Percentiles rank a stretch among this genome's conserved stretches.
Conservation (phyloP, 2,797 vertebrate species). For the Scyliorhinus canicula region DNA sequence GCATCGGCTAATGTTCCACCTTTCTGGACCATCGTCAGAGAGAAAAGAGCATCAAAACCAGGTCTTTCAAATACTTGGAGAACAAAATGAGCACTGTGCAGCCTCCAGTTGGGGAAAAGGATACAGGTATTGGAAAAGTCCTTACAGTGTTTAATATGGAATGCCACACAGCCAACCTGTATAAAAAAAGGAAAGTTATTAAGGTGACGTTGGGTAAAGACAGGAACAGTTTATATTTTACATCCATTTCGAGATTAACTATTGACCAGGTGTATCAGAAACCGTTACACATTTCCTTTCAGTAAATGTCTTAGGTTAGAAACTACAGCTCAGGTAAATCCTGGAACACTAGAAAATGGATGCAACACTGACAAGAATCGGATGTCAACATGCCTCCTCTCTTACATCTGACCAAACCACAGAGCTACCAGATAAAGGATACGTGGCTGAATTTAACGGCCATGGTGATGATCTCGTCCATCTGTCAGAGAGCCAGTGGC, state of each 20-base stretch:
- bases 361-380: background rate
- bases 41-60: background rate
- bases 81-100: background rate
- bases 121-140: conserved; percentile 42
- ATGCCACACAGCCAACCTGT: conserved; percentile 38
- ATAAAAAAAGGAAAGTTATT: conserved; percentile 19
- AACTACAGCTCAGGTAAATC: too few species aligned
- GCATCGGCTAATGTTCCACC: background rate
- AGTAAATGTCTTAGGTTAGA: background rate
- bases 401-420: background rate
- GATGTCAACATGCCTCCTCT: background rate
- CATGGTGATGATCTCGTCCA: background rate
- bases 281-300: background rate
- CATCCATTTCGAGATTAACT: background rate
- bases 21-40: background rate
- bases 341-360: background rate
- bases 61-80: background rate
- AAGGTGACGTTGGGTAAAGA: background rate
- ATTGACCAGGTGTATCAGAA: background rate
- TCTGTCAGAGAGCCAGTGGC: too few species aligned
- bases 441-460: background rate
- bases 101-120: conserved; percentile 34
- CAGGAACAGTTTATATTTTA: background rate
- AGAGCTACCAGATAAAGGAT: background rate
- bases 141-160: conserved; percentile 41